Conservation (phyloP, 2,888 invertebrate species). For the Seladonia tumulorum region DNA sequence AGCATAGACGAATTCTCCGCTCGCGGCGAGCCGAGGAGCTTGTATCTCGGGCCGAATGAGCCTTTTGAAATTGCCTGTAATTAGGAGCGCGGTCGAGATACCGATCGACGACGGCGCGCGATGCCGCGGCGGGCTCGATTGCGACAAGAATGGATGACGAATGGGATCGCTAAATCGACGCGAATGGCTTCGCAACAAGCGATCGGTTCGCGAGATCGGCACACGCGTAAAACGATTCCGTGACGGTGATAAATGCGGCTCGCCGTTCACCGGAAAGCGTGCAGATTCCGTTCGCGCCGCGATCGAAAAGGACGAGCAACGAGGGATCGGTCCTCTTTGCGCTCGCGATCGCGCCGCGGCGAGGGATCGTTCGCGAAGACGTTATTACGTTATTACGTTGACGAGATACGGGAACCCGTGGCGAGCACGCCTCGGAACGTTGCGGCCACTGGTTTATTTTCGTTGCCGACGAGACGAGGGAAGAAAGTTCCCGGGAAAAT, state of each 20-base stretch:
- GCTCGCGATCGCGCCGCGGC: not conserved
- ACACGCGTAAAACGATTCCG: conserved; percentile 34
- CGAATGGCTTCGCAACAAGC: conserved; percentile 41
- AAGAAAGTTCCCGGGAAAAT: not conserved
- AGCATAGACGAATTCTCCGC: conserved; percentile 7
- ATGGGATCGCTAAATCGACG: conserved; percentile 40
- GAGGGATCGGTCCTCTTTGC: not conserved
- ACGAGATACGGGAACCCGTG: no score
- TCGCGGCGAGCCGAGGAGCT: not conserved
- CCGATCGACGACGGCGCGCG: conserved; percentile 11
- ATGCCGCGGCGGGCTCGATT: conserved; percentile 17
- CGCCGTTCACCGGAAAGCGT: conserved; percentile 40
- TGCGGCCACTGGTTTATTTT: conserved; percentile 3
- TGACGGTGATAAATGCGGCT: conserved; percentile 55
- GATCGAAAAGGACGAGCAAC: not conserved
- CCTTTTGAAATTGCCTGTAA: conserved; percentile 25
- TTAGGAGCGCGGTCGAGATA: conserved; percentile 23
- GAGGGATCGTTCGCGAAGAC: conserved; percentile 16
- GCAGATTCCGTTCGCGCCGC: conserved; percentile 13
- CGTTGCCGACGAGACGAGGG: not conserved
- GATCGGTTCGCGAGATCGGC: conserved; percentile 46
- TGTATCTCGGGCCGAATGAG: not conserved
- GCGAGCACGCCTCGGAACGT: not conserved
- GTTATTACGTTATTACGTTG: conserved; percentile 16
- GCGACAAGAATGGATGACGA: conserved; percentile 40